A percentile compares a stretch with the other conserved stretches of the same genome.
Conservation (phyloP, 2,797 vertebrate genomes). For the Hylomyscus alleni region DNA sequence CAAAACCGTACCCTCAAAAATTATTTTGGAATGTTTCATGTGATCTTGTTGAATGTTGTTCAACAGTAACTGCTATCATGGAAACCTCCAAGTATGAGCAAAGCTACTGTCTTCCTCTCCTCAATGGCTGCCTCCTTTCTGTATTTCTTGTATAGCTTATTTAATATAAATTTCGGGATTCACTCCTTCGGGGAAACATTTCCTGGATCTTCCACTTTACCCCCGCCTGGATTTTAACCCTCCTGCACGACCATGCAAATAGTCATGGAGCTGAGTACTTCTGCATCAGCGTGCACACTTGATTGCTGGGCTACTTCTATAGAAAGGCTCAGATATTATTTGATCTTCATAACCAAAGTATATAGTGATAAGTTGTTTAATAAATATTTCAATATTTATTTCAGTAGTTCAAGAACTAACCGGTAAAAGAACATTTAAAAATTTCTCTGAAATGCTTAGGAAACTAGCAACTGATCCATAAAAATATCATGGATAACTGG, state of each 20-base stretch:
- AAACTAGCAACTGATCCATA: neutral
- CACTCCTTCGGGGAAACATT: neutral
- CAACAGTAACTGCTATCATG: neutral
- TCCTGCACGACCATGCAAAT: neutral
- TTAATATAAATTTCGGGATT: neutral
- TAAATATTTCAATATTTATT: neutral
- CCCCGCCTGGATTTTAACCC: no score
- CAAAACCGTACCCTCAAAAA: neutral
- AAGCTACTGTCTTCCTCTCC: neutral
- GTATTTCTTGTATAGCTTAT: neutral
- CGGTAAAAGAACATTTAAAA: neutral
- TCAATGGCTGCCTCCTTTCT: neutral
- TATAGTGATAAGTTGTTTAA: neutral
- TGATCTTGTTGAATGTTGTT: neutral
- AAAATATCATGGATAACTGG: conserved; percentile 4
- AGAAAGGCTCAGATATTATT: neutral
- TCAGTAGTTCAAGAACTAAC: neutral
- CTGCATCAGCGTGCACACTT: neutral
- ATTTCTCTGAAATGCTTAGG: conserved; percentile 30
- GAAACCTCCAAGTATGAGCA: neutral
- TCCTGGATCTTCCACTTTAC: neutral
- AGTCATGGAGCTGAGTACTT: neutral
- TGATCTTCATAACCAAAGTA: neutral
- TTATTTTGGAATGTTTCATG: neutral
- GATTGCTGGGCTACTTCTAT: neutral